Evolutionary conservation across 1,140 invertebrate species (phyloP).

Genomic region (Harlomillsia oculata): DNA sequence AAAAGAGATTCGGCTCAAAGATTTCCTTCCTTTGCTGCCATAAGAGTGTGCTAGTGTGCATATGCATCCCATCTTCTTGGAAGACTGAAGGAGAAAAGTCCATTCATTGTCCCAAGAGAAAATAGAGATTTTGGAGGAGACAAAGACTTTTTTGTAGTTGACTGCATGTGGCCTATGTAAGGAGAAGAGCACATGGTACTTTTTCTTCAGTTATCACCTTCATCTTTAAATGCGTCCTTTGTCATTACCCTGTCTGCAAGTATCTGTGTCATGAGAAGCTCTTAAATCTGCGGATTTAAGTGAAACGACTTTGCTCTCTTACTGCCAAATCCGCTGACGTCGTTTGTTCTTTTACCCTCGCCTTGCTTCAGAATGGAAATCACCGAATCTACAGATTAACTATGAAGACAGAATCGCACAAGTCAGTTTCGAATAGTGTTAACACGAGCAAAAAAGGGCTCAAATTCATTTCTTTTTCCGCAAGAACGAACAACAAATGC

Average conservation of each 20-base stretch:
- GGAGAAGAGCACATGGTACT: background rate
- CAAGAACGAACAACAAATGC: no score
- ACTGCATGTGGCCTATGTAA: background rate
- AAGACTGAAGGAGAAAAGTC: background rate
- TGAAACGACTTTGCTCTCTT: constrained; percentile 1
- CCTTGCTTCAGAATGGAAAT: no score
- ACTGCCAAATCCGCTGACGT: background rate
- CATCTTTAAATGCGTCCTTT: constrained; percentile 24
- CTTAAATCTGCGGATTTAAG: background rate
- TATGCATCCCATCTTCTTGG: background rate
- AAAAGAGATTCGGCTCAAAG: no score
- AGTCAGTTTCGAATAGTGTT: no score
- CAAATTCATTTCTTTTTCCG: no score
- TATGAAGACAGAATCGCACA: no score
- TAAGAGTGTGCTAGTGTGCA: background rate
- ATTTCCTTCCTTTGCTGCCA: no score
- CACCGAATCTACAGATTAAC: no score
- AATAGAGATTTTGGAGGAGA: background rate
- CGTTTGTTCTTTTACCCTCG: background rate
- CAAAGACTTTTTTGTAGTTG: background rate
- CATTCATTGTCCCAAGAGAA: background rate
- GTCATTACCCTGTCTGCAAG: constrained; percentile 18
- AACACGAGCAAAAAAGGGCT: no score
- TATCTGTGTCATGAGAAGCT: background rate
- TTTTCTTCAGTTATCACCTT: constrained; percentile 24